These are phyloP conservation scores for Pantherophis guttatus DNA, from an alignment of 2,113 vertebrate species.

Conservation along the genomic window DNA sequence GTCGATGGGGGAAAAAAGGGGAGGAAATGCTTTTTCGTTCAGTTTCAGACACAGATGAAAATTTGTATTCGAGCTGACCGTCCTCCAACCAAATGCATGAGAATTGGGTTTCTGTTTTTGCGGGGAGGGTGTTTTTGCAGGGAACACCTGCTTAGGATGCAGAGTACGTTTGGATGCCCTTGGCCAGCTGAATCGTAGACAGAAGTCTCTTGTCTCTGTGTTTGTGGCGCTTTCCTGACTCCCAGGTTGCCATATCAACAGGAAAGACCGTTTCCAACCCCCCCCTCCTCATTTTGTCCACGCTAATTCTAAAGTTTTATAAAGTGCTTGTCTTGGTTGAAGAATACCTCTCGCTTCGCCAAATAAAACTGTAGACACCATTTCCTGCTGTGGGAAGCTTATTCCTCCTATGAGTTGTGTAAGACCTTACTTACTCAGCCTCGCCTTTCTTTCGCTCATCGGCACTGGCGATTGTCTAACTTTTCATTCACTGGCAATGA, in stretches of 20 bases:
- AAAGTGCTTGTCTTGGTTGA: conserved; percentile 29
- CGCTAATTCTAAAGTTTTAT: conserved; percentile 14
- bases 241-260: conserved; percentile 49
- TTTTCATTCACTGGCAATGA: background rate
- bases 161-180: conserved; percentile 23
- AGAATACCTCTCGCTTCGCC: conserved; percentile 20
- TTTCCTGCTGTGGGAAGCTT: conserved; percentile 4
- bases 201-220: conserved; percentile 41
- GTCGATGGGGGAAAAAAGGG: background rate
- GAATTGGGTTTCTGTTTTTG: background rate
- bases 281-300: conserved; percentile 13
- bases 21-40: background rate
- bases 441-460: background rate
- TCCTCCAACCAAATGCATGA: background rate
- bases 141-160: conserved; percentile 11
- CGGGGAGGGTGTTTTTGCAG: background rate
- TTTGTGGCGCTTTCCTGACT: conserved; percentile 40
- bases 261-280: background rate
- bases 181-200: conserved; percentile 32
- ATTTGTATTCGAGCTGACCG: background rate
- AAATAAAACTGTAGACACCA: background rate
- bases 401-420: background rate
- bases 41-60: background rate
- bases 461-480: conserved; percentile 2
- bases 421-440: background rate